These are phyloP conservation scores for Macrobrachium rosenbergii DNA, from an alignment of 1,140 invertebrate species.

Conservation along the genomic window DNA sequence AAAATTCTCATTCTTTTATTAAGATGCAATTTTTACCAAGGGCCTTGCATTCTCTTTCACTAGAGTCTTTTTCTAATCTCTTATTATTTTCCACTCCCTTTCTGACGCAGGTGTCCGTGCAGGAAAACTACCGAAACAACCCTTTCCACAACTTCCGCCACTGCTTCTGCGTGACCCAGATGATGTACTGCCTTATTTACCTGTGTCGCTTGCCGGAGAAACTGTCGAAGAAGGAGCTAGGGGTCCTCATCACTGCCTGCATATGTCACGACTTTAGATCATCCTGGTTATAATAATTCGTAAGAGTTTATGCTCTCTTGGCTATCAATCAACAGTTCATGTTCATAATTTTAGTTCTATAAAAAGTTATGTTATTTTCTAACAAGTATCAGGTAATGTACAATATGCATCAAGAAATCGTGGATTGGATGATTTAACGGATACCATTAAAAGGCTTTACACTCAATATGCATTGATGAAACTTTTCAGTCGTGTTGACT, in stretches of 20 bases:
- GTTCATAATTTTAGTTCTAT: no score
- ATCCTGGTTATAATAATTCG: constrained; percentile 90
- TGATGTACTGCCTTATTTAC: constrained; percentile 88
- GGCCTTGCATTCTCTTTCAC: neutral
- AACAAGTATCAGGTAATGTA: no score
- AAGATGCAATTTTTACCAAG: neutral
- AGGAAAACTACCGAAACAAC: constrained; percentile 90
- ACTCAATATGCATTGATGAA: no score
- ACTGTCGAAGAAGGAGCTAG: constrained; percentile 81
- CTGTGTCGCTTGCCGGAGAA: constrained; percentile 78
- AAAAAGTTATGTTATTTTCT: no score
- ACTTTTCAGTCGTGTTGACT: no score
- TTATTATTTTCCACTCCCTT: neutral
- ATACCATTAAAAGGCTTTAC: no score
- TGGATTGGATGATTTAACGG: no score
- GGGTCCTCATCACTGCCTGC: constrained; percentile 85
- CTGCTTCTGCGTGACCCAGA: constrained; percentile 91
- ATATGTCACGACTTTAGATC: constrained; percentile 92
- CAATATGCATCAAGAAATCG: no score
- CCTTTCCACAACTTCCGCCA: constrained; percentile 92
- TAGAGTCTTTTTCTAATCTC: neutral
- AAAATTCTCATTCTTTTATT: neutral
- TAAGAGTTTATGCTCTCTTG: neutral
- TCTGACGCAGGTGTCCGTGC: constrained; percentile 75
- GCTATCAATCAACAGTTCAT: no score